Evolutionary conservation across 1,140 invertebrate species (phyloP).

Genomic region (Drosophila hydei): DNA sequence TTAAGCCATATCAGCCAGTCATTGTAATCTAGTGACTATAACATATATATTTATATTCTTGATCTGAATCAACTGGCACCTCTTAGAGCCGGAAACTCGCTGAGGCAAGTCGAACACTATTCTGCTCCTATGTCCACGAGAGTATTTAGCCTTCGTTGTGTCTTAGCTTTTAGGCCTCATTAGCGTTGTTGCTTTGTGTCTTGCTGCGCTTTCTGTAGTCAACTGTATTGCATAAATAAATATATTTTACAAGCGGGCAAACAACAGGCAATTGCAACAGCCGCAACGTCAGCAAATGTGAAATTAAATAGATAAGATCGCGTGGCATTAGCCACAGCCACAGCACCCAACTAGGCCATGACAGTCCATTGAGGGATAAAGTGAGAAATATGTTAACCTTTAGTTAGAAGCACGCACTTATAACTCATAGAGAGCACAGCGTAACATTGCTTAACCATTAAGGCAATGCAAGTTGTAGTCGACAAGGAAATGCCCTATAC

Average conservation of each 20-base stretch:
- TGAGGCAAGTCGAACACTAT: too few species aligned
- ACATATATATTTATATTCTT: too few species aligned
- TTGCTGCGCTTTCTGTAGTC: conserved; percentile 4
- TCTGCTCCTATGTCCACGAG: background rate
- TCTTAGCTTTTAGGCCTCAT: conserved; percentile 19
- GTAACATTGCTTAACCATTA: background rate
- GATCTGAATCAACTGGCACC: too few species aligned
- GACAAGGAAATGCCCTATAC: background rate
- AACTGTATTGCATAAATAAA: conserved; percentile 22
- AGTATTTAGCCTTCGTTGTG: conserved; percentile 3
- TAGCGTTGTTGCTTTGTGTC: conserved; percentile 11
- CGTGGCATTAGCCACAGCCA: background rate
- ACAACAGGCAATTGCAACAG: conserved; percentile 24
- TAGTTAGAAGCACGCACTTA: background rate
- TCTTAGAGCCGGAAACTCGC: too few species aligned
- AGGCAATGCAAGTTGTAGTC: background rate
- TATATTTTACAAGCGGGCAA: conserved; percentile 14
- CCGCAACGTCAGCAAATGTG: conserved; percentile 5
- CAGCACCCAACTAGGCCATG: background rate
- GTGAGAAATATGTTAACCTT: background rate
- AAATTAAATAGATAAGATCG: conserved; percentile 12
- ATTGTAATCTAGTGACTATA: too few species aligned
- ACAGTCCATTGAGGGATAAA: background rate
- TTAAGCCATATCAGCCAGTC: too few species aligned
- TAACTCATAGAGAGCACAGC: background rate